These are phyloP conservation scores for Epizoanthus rinbou DNA, from an alignment of 92 coral and sea anemone species.

Conservation along the genomic window DNA sequence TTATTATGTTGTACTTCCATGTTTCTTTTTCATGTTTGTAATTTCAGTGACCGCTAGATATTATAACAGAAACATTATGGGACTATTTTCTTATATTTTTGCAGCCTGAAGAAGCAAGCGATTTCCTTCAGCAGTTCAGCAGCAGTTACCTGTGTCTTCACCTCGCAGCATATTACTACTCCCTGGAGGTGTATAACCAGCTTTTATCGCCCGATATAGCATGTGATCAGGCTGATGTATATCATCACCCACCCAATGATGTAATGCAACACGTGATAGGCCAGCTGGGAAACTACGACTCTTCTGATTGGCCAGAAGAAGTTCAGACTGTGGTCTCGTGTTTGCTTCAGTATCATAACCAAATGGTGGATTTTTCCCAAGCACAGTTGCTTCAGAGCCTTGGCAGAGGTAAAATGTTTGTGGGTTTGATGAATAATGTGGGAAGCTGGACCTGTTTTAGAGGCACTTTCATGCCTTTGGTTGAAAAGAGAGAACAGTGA, in stretches of 20 bases:
- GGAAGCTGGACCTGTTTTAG: no score
- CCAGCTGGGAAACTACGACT: conserved; percentile 52
- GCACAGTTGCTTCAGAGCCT: conserved; percentile 89
- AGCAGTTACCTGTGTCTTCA: conserved; percentile 80
- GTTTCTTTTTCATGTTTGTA: no score
- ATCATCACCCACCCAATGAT: conserved; percentile 75
- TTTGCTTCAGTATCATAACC: conserved; percentile 81
- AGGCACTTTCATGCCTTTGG: no score
- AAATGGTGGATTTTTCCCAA: conserved; percentile 93
- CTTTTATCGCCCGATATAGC: conserved; percentile 37
- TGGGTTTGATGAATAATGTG: no score
- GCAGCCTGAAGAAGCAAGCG: conserved; percentile 76
- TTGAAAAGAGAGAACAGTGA: no score
- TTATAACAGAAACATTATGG: not conserved
- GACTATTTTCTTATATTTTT: not conserved
- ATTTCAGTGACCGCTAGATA: not conserved
- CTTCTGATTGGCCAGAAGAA: conserved; percentile 65
- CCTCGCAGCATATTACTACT: conserved; percentile 89
- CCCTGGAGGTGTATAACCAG: conserved; percentile 73
- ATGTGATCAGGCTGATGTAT: conserved; percentile 68
- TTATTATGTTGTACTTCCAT: no score
- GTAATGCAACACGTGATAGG: conserved; percentile 80
- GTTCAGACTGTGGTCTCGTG: conserved; percentile 53
- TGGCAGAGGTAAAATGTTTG: conserved; percentile 76
- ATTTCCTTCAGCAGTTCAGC: conserved; percentile 69